Conservation (phyloP, 2,888 invertebrate species). For the Tetragonula carbonaria region DNA sequence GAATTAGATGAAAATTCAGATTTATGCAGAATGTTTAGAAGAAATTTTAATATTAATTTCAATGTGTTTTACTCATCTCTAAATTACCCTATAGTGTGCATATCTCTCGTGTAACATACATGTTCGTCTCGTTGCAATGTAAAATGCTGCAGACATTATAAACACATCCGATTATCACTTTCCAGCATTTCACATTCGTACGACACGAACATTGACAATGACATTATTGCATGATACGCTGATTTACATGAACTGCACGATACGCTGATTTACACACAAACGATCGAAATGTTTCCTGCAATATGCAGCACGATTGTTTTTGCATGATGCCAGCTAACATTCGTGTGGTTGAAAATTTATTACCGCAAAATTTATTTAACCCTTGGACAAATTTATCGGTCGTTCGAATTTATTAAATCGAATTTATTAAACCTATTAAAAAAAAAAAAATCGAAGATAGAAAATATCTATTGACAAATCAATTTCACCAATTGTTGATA, state of each 20-base stretch:
- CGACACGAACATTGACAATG: background rate
- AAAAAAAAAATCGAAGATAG: too few relatives aligned
- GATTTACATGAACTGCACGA: background rate
- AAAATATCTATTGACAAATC: too few relatives aligned
- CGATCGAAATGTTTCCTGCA: background rate
- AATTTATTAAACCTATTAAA: too few relatives aligned
- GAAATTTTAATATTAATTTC: background rate
- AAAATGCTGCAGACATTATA: background rate
- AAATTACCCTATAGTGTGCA: constrained; percentile 11
- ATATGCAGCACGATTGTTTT: background rate
- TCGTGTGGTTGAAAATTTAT: too few relatives aligned
- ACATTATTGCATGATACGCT: constrained; percentile 6
- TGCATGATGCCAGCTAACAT: background rate
- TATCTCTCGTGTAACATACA: background rate
- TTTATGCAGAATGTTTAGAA: background rate
- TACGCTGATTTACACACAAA: background rate
- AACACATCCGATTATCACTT: background rate
- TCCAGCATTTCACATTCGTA: background rate
- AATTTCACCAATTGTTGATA: too few relatives aligned
- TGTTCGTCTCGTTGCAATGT: constrained; percentile 1
- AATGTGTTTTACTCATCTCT: background rate
- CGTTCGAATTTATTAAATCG: background rate
- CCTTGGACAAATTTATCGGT: background rate
- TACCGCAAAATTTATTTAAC: background rate
- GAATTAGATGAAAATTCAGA: background rate